These are phyloP conservation scores for Uropsilus gracilis DNA, from an alignment of 2,113 vertebrate species.

Conservation along the genomic window DNA sequence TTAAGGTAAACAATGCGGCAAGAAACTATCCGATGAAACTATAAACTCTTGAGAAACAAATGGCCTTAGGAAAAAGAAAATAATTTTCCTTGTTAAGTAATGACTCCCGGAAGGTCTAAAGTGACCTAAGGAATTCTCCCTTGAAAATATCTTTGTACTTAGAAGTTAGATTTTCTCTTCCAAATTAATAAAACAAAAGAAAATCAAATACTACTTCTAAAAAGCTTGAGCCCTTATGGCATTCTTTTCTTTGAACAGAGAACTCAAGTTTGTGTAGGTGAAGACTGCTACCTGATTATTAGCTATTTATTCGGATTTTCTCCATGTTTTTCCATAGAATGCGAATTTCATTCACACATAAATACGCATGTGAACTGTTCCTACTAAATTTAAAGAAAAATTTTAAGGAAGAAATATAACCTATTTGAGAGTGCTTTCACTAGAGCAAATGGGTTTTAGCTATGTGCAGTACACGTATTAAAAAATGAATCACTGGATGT, in stretches of 20 bases:
- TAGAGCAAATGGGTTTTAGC: background rate
- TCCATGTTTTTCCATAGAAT: conserved; percentile 1
- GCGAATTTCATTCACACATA: conserved; percentile 46
- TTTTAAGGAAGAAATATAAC: background rate
- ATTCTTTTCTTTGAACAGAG: background rate
- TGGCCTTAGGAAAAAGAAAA: conserved; percentile 9
- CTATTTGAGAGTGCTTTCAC: background rate
- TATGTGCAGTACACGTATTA: background rate
- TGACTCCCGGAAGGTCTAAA: background rate
- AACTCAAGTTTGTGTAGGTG: background rate
- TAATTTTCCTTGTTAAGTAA: background rate
- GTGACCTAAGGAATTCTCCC: background rate
- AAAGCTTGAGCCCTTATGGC: background rate
- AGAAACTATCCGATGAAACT: background rate
- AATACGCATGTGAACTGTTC: background rate
- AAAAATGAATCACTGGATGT: conserved; percentile 26
- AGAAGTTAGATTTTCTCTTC: background rate
- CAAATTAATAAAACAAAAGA: conserved; percentile 22
- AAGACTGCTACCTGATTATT: background rate
- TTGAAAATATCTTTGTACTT: background rate
- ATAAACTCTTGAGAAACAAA: background rate
- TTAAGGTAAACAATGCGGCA: background rate
- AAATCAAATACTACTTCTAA: background rate
- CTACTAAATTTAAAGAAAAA: conserved; percentile 23
- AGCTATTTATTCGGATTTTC: conserved; percentile 20